Conservation (phyloP, 53 echinoderm and acorn worm species). For the Paracentrotus lividus region DNA sequence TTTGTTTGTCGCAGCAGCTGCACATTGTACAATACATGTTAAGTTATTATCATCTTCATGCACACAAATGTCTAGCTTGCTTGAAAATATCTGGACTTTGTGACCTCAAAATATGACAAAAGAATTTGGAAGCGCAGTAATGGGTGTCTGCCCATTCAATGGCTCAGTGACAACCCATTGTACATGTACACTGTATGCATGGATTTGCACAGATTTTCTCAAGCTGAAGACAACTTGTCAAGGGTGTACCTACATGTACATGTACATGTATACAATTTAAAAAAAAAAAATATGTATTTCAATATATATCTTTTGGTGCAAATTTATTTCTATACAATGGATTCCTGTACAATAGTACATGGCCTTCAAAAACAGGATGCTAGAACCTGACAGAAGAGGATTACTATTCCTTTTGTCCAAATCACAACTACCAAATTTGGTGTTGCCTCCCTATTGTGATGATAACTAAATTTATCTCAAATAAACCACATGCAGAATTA, state of each 20-base stretch:
- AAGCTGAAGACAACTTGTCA: no score
- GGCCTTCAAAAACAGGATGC: neutral
- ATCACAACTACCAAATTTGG: neutral
- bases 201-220: slow-evolving; percentile 25
- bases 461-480: neutral
- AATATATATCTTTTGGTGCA: no score
- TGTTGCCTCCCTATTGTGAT: neutral
- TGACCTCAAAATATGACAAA: neutral
- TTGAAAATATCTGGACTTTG: slow-evolving; percentile 9
- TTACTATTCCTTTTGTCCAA: neutral
- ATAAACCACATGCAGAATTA: neutral
- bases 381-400: neutral
- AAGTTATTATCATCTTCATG: neutral
- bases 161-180: neutral
- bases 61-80: neutral
- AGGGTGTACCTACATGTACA: neutral
- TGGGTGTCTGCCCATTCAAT: slow-evolving; percentile 5
- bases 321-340: no score
- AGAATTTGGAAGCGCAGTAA: neutral
- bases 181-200: neutral
- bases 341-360: no score
- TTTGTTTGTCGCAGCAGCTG: neutral
- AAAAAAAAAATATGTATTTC: no score
- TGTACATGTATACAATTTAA: neutral
- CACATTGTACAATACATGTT: neutral